These are phyloP conservation scores for Fratercula arctica DNA, from an alignment of 2,797 vertebrate species.

Conservation along the genomic window DNA sequence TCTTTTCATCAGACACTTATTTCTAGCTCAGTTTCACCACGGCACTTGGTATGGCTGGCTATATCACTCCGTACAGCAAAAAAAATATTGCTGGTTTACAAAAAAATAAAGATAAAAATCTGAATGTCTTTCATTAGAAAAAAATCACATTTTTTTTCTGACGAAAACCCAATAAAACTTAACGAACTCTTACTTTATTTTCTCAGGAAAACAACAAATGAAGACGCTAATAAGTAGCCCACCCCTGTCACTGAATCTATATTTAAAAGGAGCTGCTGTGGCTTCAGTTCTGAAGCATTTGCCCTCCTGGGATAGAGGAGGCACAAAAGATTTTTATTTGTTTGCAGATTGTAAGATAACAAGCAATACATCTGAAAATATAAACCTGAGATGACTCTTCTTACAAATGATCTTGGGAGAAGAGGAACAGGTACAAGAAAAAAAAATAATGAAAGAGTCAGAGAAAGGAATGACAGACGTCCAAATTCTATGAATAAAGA, in stretches of 20 bases:
- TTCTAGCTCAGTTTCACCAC: neutral
- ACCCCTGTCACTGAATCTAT: neutral
- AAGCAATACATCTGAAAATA: neutral
- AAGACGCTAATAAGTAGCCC: neutral
- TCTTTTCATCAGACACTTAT: neutral
- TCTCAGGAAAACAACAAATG: neutral
- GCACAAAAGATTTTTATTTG: neutral
- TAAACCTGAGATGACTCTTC: neutral
- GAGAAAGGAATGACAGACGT: neutral
- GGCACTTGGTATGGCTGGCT: neutral
- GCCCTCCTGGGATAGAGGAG: neutral
- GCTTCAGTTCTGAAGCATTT: neutral
- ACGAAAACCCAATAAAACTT: neutral
- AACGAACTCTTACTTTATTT: neutral
- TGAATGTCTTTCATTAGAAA: neutral
- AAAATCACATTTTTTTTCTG: neutral
- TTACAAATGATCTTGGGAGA: neutral
- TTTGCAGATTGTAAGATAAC: neutral
- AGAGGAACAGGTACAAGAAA: neutral
- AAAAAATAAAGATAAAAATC: neutral
- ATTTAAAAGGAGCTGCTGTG: neutral
- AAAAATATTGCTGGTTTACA: neutral
- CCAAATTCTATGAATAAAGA: neutral
- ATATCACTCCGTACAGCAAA: neutral
- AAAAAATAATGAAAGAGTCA: neutral